Percentiles rank a stretch among this genome's conserved stretches.
These are phyloP conservation scores for Merops nubicus DNA, from an alignment of 2,113 vertebrate species.

Conservation along the genomic window DNA sequence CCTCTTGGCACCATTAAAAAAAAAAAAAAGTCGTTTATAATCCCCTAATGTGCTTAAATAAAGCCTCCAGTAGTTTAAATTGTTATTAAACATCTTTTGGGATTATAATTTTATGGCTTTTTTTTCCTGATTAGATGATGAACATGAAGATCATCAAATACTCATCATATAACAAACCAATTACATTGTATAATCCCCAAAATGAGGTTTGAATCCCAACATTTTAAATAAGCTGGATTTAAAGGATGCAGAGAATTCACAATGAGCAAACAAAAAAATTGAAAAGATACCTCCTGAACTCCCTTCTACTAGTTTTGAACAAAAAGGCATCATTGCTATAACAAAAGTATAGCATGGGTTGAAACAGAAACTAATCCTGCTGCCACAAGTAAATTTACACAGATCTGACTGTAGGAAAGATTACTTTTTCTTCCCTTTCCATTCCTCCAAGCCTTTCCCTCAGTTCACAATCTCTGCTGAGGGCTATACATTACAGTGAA, in stretches of 20 bases:
- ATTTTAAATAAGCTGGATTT: constrained; percentile 46
- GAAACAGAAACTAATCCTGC: not conserved
- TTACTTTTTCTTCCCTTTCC: not conserved
- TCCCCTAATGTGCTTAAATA: constrained; percentile 68
- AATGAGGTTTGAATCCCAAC: constrained; percentile 52
- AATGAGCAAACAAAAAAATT: not conserved
- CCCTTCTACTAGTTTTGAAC: not conserved
- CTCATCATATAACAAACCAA: constrained; percentile 66
- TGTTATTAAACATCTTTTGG: constrained; percentile 62
- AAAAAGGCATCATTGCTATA: not conserved
- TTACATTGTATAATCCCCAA: constrained; percentile 60
- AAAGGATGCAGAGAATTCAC: not conserved
- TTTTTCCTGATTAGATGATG: constrained; percentile 66
- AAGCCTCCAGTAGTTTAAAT: constrained; percentile 67
- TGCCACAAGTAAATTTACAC: not conserved
- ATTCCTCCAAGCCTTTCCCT: not conserved
- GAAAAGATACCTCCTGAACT: not conserved
- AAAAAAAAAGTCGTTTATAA: constrained; percentile 64
- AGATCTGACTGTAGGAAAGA: not conserved
- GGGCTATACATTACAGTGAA: not conserved
- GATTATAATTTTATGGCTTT: constrained; percentile 64
- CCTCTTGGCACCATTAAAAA: constrained; percentile 65
- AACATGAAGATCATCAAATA: constrained; percentile 65
- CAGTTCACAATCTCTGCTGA: not conserved
- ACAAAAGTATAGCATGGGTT: not conserved